phyloP scores from a whole-genome alignment of 2,797 vertebrate species.

The Craterocephalus amniculus region DNA sequence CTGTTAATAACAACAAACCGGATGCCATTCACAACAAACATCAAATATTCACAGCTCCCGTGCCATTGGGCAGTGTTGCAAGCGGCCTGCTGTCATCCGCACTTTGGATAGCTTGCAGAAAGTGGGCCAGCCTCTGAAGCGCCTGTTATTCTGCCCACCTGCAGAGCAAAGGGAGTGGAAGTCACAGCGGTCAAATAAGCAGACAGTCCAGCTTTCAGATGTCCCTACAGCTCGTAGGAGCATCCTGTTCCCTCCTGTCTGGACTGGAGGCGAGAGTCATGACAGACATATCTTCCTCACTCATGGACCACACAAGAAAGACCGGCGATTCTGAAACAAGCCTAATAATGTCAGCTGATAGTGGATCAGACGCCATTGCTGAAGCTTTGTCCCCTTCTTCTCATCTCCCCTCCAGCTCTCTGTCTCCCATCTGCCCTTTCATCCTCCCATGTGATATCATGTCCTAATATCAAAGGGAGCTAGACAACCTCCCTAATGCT shows the following conservation, averaged over 20 bases:
- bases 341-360: slow-evolving; percentile 23
- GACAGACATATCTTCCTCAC: slow-evolving; percentile 15
- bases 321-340: background rate
- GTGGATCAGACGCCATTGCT: slow-evolving; percentile 19
- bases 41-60: slow-evolving; percentile 63
- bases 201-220: slow-evolving; percentile 30
- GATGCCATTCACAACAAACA: slow-evolving; percentile 50
- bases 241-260: background rate
- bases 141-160: slow-evolving; percentile 45
- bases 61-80: slow-evolving; percentile 13
- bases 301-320: slow-evolving; percentile 13
- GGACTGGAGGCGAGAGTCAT: slow-evolving; percentile 13
- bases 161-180: slow-evolving; percentile 29
- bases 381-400: slow-evolving; percentile 7
- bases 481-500: slow-evolving; percentile 24
- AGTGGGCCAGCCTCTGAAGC: slow-evolving; percentile 27
- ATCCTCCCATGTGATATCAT: slow-evolving; percentile 52
- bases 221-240: slow-evolving; percentile 19
- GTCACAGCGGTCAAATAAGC: slow-evolving; percentile 42
- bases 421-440: slow-evolving; percentile 52
- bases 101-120: slow-evolving; percentile 30
- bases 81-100: slow-evolving; percentile 17
- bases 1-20: slow-evolving; percentile 41
- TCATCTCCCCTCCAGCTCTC: slow-evolving; percentile 38
- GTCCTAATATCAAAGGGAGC: slow-evolving; percentile 58